Base-by-base conservation (phyloP, 2,888 invertebrate genomes). In the Criorhina ranunculi region DNA sequence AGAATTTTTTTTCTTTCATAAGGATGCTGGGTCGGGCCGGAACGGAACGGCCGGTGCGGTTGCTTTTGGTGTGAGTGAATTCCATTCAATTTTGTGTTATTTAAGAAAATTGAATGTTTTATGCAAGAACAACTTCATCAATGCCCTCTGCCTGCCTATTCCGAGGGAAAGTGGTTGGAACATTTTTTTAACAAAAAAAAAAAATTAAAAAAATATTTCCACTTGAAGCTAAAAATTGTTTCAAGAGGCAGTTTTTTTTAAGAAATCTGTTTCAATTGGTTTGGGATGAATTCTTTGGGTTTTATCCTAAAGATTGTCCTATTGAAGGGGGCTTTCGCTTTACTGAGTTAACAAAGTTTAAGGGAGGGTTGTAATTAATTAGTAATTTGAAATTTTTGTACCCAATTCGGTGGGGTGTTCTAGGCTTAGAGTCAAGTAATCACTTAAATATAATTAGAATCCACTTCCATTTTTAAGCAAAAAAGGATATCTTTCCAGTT, bases 31-130 rank as follows among this genome's bases (percentile, higher is more conserved):
- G 24, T 24, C 24, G 24, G 24, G 49, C 19, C 15, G 7, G 44
- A 7, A 11, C 11, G 46, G 24, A 9, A 2, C 11, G 46, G 9
- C 11, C 9, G 9, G 19, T 1, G 46, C n/a, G n/a, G n/a, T n/a
- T n/a, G n/a, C n/a, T 4, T 24, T 24, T 1, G 24, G 49, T 49
- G 24, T 29, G 11, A n/a, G 24, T n/a, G 49, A 24, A 29, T 49
- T 49, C 49, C 24, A 49, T 49, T 49, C 49, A 49, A 29, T 46
- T 46, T 4, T 46, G n/a, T 49, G 29, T 49, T 49, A 49, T 49
- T 49, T 49, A 49, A 49, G 49, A n/a, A 49, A 24, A 49, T n/a
- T n/a, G n/a, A 49, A 49, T 49, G 49, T 49, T 29, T 49, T 49
- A 49, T 49, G 24, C 49, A 49, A 49, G 49, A 49, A 11, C 49